A percentile compares a stretch with the other conserved stretches of the same genome.
phyloP scores from a whole-genome alignment of 2,113 vertebrate genomes.

The Callipepla californica region DNA sequence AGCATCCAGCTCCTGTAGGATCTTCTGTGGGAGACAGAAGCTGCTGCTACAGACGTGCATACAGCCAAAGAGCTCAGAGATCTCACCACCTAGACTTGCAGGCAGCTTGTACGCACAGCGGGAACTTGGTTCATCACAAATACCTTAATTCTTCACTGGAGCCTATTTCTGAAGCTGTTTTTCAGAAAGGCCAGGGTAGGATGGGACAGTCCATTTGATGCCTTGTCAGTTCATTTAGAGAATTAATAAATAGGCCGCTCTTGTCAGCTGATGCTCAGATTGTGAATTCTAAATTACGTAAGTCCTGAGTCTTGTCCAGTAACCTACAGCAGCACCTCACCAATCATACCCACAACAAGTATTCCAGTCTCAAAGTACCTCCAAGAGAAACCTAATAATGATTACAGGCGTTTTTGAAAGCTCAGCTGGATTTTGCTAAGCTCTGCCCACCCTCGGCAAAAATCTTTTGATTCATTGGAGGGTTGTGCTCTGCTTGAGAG shows the following conservation, averaged over 20 bases:
- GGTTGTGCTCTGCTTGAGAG: not conserved
- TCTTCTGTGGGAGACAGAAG: not conserved
- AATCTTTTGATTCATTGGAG: slow-evolving; percentile 27
- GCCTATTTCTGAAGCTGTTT: not conserved
- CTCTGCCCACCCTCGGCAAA: not conserved
- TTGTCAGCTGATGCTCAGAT: not conserved
- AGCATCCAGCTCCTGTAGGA: not conserved
- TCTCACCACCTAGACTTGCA: not conserved
- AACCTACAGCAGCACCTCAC: slow-evolving; percentile 31
- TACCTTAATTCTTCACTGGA: not conserved
- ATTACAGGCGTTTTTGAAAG: not conserved
- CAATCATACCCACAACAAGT: slow-evolving; percentile 31
- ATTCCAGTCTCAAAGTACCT: slow-evolving; percentile 19
- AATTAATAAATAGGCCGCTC: not conserved
- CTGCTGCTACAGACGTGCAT: not conserved
- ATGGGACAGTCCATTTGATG: not conserved
- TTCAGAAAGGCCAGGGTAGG: not conserved
- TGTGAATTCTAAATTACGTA: slow-evolving; percentile 37
- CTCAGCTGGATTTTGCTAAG: slow-evolving; percentile 21
- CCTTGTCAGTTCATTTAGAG: not conserved
- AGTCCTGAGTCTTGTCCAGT: slow-evolving; percentile 22
- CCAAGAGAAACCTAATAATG: not conserved
- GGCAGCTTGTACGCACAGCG: not conserved
- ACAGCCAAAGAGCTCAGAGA: rapidly evolving
- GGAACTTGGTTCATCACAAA: not conserved